Evolutionary conservation across 2,113 vertebrate species (phyloP), one percentile per base, ranked within the genome.

Genomic region (Carollia perspicillata): DNA sequence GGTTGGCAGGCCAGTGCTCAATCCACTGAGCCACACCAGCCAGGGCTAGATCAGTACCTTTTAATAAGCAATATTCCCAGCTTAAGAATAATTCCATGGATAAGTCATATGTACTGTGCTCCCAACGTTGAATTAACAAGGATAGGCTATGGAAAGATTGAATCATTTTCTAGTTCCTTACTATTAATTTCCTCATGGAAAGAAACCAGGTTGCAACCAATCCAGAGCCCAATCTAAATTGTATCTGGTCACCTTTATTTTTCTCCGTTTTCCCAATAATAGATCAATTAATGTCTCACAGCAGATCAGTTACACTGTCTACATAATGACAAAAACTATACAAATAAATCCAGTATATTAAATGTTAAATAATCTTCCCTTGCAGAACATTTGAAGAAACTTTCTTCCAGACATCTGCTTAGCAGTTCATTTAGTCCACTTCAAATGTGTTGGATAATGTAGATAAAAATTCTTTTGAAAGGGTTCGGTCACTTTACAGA

Each of bases 391-490:
- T 65, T 66, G 60, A 93, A 83, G 37, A 68, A 58, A 94, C 5
- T 47, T 33, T 49, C 49, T 71, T 93, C 37, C 28, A 81, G 14
- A 71, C 30, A 63, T 71, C 78, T 68, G 8, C 81, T 44, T 84
- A 33, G 33, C 10, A 40, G 79, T 49, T 60, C 12, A 88, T 44
- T 49, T 74, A 55, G 14, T 92, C 79, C 11, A 26, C 71, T 92
- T 93, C 42, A 88, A 95, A 96, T 90, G 58, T 53, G 4, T 69
- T 84, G 69, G 17, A 58, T 72, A 95, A 84, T 37, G 53, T 11
- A 69, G 26, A 78, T 78, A 60, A 88, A 90, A 72, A 49, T 66
- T 58, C 14, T 42, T 90, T 90, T 80, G 87, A 49, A 60, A 94
- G 11, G 6, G 7, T 44, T 84, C 22, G 35, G 8, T 71, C 14